phyloP scores from a whole-genome alignment of 2,888 invertebrate species.

The Fabriciana adippe region DNA sequence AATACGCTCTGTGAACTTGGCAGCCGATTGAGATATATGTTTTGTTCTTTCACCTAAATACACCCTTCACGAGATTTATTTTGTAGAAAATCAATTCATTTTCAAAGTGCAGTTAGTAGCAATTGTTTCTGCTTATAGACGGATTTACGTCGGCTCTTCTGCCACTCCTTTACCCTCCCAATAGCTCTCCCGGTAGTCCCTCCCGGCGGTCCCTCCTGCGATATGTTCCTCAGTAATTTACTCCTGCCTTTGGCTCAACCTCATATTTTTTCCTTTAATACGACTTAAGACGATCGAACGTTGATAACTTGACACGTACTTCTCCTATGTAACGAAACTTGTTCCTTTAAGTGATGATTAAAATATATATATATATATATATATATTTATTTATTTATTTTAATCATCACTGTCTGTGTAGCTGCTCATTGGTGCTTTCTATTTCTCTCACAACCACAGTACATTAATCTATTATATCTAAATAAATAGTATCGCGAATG shows the following conservation, averaged over 20 bases:
- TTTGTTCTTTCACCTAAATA: slow-evolving; percentile 3
- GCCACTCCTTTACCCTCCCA: not conserved
- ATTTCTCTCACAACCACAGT: too few relatives aligned
- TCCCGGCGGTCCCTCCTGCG: not conserved
- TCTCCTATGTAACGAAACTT: too few relatives aligned
- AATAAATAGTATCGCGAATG: too few relatives aligned
- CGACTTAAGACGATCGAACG: slow-evolving; percentile 1
- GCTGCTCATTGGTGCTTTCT: too few relatives aligned
- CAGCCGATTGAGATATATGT: slow-evolving; percentile 1
- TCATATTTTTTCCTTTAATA: slow-evolving; percentile 26
- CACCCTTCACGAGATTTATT: slow-evolving; percentile 10
- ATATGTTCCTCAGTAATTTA: slow-evolving; percentile 28
- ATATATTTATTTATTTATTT: too few relatives aligned
- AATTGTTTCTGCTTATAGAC: slow-evolving; percentile 19
- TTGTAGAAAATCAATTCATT: slow-evolving; percentile 25
- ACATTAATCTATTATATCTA: too few relatives aligned
- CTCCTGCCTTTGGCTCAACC: slow-evolving; percentile 18
- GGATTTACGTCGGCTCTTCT: slow-evolving; percentile 8
- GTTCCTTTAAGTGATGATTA: too few relatives aligned
- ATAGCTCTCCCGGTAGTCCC: not conserved
- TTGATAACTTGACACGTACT: not conserved
- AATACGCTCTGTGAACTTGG: not conserved
- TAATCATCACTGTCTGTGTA: too few relatives aligned
- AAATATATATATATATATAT: too few relatives aligned
- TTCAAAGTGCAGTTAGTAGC: slow-evolving; percentile 28